Percentiles rank a stretch among this genome's conserved stretches.
phyloP scores from a whole-genome alignment of 2,113 vertebrate species.

The Falcunculus frontatus region DNA sequence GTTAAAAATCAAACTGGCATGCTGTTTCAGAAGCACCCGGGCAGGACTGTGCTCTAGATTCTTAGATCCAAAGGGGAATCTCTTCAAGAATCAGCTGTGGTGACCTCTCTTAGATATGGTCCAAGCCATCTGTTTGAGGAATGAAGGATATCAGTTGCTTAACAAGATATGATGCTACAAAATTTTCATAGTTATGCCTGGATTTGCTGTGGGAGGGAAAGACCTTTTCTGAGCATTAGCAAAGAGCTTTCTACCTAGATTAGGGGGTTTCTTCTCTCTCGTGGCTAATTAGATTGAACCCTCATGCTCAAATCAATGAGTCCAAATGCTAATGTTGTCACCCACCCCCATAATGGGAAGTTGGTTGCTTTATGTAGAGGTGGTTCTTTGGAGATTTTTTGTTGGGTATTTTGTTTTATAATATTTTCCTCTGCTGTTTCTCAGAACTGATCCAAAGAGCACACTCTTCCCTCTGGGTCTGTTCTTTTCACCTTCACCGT shows the following conservation, averaged over 20 bases:
- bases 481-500: background rate
- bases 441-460: background rate
- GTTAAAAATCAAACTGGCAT: background rate
- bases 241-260: background rate
- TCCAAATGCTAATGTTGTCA: background rate
- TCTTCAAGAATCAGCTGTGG: background rate
- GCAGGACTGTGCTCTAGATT: background rate
- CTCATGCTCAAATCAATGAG: background rate
- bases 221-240: background rate
- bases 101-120: background rate
- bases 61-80: background rate
- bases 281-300: background rate
- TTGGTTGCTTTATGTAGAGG: background rate
- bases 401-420: background rate
- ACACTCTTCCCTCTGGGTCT: background rate
- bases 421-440: background rate
- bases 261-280: background rate
- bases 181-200: background rate
- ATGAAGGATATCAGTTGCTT: background rate
- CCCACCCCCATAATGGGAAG: rapidly evolving
- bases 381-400: background rate
- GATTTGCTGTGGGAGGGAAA: background rate
- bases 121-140: background rate
- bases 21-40: background rate
- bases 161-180: background rate